Base-by-base conservation (phyloP, 2,113 vertebrate genomes). In the Dicentrarchus labrax region DNA sequence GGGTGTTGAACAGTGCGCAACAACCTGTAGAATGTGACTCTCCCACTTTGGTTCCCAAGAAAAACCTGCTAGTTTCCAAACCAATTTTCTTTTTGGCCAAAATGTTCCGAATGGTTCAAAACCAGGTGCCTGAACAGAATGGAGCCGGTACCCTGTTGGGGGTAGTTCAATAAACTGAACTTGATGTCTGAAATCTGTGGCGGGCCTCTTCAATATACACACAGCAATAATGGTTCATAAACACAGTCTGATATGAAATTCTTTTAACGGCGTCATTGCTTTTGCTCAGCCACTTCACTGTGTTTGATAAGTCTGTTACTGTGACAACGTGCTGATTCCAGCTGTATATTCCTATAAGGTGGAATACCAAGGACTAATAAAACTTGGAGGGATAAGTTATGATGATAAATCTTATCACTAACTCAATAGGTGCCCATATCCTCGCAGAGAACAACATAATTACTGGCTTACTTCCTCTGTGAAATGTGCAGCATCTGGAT, bases 361-460 rank as follows among this genome's bases (percentile, higher is more conserved):
- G 15, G 43, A 78, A 64, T 57, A 19, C 4, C 39, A 54, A 66
- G 50, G 13, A 51, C 8, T 38, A 45, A 62, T 48, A 48, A 19
- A 38, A 43, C 13, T 5, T 72, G 41, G 39, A 78, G 24, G 17
- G 53, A 68, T 68, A 5, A n/a, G 30, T 30, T 30, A 30, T 74
- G 15, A 15, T 17, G 17, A 9, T 19, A 10, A 50, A 30, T 82
- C 11, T n/a, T 12, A 24, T 10, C 4, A 10, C 43, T 17, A 19
- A 22, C 64, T 22, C 12, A 15, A 2, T 24, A 8, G 24, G 12
- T 0, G 2, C 38, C 38, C 15, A 15, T 2, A 30, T 76, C 64
- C 61, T 68, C 8, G 9, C 43, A 3, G n/a, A 75, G 17, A 72
- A 43, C 45, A 50, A 57, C 45, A 72, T 66, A 43, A 73, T 80